These are phyloP conservation scores for Pseudopipra pipra DNA, from an alignment of 2,113 vertebrate genomes.

Conservation along the genomic window DNA sequence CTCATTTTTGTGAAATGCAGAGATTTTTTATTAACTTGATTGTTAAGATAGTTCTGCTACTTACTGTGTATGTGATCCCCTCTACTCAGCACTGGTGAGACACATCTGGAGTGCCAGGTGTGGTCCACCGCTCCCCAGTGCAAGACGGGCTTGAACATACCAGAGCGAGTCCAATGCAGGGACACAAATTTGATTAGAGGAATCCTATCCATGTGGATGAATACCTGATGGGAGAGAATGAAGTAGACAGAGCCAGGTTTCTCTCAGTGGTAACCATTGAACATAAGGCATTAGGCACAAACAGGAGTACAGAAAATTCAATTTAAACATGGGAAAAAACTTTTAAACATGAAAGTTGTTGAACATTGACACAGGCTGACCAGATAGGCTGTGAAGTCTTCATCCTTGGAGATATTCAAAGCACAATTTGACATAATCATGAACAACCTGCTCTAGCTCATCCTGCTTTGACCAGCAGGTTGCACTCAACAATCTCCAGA, in stretches of 20 bases:
- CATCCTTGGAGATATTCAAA: not conserved
- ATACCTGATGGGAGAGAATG: not conserved
- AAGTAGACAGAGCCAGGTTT: not conserved
- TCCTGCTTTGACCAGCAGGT: not conserved
- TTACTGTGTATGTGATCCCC: accelerated
- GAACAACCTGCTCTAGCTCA: not conserved
- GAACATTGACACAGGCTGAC: not conserved
- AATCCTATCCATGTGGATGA: not conserved
- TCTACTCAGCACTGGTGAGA: not conserved
- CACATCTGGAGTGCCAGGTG: not conserved
- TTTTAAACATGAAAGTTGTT: not conserved
- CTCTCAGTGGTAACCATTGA: not conserved
- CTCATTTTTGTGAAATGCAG: not conserved
- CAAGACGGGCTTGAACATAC: not conserved
- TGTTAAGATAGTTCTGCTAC: not conserved
- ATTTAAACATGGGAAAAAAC: not conserved
- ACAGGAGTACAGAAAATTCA: not conserved
- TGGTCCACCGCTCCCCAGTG: not conserved
- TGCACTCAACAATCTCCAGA: not conserved
- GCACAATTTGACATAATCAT: not conserved
- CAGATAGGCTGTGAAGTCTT: not conserved
- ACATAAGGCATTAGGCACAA: not conserved
- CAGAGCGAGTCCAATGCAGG: not conserved
- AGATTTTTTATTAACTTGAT: not conserved
- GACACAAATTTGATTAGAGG: not conserved